Percentiles rank a stretch among this genome's conserved stretches.
Evolutionary conservation across 1,140 invertebrate genomes (phyloP).

Genomic region (Alviniconcha marisindica): DNA sequence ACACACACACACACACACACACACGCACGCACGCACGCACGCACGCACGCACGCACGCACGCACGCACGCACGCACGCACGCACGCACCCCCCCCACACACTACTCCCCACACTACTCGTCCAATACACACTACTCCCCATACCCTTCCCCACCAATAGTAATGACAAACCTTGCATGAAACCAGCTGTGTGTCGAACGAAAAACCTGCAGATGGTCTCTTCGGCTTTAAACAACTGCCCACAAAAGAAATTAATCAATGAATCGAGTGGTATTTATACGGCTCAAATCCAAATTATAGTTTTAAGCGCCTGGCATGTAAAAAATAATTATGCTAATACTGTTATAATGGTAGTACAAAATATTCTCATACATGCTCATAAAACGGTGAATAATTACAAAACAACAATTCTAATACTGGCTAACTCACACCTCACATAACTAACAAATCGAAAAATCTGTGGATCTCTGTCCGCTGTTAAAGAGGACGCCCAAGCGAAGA

Average conservation of each 20-base stretch:
- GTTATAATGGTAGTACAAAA: too few species aligned
- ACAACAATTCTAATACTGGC: not conserved
- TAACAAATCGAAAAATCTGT: not conserved
- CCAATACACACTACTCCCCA: not conserved
- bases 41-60: not conserved
- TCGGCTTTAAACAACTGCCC: too few species aligned
- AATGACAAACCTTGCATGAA: not conserved
- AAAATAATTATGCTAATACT: too few species aligned
- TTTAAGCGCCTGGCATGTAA: too few species aligned
- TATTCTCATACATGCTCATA: too few species aligned
- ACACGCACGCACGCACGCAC: not conserved
- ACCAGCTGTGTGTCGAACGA: not conserved
- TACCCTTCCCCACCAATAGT: not conserved
- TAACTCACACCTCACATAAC: not conserved
- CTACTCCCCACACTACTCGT: not conserved
- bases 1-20: not conserved
- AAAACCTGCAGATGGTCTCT: too few species aligned
- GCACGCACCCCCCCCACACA: not conserved
- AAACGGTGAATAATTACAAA: not conserved
- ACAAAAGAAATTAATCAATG: not conserved
- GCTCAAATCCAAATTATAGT: too few species aligned
- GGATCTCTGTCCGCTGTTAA: not conserved
- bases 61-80: constrained; percentile 1
- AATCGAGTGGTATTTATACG: too few species aligned
- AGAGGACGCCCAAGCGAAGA: not conserved